These are phyloP conservation scores for Onychorhynchus coronatus DNA, from an alignment of 2,113 vertebrate genomes.

Conservation along the genomic window DNA sequence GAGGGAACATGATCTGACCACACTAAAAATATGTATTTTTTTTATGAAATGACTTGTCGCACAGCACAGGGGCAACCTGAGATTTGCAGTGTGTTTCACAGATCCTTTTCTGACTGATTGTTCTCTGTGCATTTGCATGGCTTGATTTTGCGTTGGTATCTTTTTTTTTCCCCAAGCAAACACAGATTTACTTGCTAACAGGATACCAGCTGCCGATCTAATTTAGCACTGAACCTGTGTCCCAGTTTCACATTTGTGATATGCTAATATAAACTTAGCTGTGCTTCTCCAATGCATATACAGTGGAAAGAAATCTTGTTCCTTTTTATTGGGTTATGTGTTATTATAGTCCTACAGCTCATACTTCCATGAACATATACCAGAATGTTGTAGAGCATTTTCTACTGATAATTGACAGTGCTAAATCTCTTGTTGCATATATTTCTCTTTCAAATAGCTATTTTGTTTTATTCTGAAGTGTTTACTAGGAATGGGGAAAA, in stretches of 20 bases:
- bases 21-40: not conserved
- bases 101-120: not conserved
- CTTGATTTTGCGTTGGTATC: constrained; percentile 14
- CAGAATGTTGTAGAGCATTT: not conserved
- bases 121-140: constrained; percentile 7
- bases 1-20: not conserved
- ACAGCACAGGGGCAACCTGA: not conserved
- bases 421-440: not conserved
- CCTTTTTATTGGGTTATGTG: not conserved
- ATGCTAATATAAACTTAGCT: constrained; percentile 47
- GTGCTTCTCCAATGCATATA: not conserved
- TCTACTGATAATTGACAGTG: not conserved
- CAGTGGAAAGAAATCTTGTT: not conserved
- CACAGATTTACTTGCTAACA: constrained; percentile 54
- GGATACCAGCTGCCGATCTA: constrained; percentile 66
- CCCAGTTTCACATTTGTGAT: constrained; percentile 61
- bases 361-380: not conserved
- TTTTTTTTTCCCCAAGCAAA: constrained; percentile 29
- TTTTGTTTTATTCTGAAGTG: constrained; percentile 2
- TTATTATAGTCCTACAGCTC: not conserved
- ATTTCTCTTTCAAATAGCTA: not conserved
- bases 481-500: not conserved
- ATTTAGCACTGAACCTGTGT: constrained; percentile 50
- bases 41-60: not conserved
- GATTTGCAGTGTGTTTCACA: not conserved